Evolutionary conservation across 2,888 invertebrate species (phyloP).

Genomic region (Ptychoptera contaminata): DNA sequence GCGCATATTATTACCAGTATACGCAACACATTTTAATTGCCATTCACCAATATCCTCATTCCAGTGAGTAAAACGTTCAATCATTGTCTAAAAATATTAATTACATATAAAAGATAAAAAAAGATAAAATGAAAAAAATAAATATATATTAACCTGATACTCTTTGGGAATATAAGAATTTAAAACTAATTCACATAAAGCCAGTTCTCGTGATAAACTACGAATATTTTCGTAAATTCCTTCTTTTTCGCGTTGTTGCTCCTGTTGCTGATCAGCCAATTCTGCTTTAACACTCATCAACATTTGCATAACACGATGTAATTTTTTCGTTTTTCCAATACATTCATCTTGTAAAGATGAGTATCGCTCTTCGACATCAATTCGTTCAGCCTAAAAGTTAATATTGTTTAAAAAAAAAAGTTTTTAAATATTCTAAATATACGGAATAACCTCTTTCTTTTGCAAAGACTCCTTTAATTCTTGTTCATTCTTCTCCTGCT

Average conservation of each 20-base stretch:
- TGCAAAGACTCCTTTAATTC: conserved; percentile 66
- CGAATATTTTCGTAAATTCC: conserved; percentile 85
- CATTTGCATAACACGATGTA: conserved; percentile 76
- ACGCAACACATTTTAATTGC: conserved; percentile 95
- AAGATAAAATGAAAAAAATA: background rate
- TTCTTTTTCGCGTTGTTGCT: conserved; percentile 95
- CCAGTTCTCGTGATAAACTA: conserved; percentile 76
- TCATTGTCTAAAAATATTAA: conserved; percentile 47
- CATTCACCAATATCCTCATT: conserved; percentile 98
- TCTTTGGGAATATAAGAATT: conserved; percentile 88
- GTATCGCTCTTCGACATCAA: conserved; percentile 90
- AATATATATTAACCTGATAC: conserved; percentile 51
- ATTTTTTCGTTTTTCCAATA: conserved; percentile 78
- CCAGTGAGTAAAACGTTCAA: conserved; percentile 88
- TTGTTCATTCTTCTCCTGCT: conserved; percentile 61
- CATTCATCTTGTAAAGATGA: conserved; percentile 91
- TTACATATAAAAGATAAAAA: background rate
- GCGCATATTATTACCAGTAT: conserved; percentile 97
- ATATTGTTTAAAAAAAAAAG: conserved; percentile 1
- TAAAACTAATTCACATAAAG: conserved; percentile 78
- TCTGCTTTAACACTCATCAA: conserved; percentile 76
- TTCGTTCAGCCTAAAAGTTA: conserved; percentile 54
- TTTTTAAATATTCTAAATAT: too few relatives aligned
- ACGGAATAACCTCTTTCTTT: conserved; percentile 65
- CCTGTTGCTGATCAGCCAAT: conserved; percentile 72